These are phyloP conservation scores for Corythornis madagascariensis DNA, from an alignment of 2,113 vertebrate genomes.

Conservation along the genomic window DNA sequence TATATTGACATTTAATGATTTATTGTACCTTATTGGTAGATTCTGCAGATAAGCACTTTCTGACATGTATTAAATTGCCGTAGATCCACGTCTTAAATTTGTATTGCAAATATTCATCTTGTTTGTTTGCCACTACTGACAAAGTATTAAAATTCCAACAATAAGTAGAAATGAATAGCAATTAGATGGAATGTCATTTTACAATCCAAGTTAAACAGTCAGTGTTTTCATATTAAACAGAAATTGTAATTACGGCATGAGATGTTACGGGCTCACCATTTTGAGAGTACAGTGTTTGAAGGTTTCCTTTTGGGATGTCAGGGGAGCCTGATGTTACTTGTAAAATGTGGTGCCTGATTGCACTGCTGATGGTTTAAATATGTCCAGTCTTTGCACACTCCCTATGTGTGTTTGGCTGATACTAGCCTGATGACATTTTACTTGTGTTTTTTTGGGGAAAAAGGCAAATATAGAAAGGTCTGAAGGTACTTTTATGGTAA, in stretches of 20 bases:
- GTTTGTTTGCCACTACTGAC: neutral
- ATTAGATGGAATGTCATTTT: conserved; percentile 42
- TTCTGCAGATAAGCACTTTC: conserved; percentile 50
- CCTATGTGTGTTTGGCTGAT: neutral
- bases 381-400: neutral
- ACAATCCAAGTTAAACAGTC: conserved; percentile 52
- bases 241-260: conserved; percentile 8
- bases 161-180: neutral
- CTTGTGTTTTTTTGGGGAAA: neutral
- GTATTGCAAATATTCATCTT: neutral
- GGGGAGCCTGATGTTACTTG: conserved; percentile 1
- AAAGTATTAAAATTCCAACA: conserved; percentile 16
- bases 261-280: conserved; percentile 39
- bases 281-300: conserved; percentile 21
- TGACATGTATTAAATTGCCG: neutral
- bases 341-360: conserved; percentile 26
- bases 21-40: conserved; percentile 39
- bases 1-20: conserved; percentile 52
- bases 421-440: conserved; percentile 30
- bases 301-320: conserved; percentile 45
- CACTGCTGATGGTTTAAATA: conserved; percentile 14
- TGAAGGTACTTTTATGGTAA: conserved; percentile 30
- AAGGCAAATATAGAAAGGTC: conserved; percentile 7
- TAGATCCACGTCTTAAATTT: conserved; percentile 44
- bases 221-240: conserved; percentile 20